Base-by-base conservation (phyloP, 2,797 vertebrate genomes). In the Psittacula derbiana region DNA sequence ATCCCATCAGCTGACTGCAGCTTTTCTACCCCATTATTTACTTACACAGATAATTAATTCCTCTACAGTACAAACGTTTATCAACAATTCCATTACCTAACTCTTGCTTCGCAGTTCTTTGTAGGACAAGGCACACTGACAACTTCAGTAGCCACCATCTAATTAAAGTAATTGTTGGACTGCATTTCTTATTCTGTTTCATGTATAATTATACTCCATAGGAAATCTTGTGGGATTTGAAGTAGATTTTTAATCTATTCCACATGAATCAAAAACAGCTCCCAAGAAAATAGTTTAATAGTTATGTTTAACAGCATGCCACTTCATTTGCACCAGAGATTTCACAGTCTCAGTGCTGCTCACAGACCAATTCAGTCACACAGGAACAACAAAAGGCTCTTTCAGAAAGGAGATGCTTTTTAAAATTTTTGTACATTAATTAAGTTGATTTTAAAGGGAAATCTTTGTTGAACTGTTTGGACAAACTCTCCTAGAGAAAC, bases 151-250 rank as follows among this genome's bases (percentile, higher is more conserved):
- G 97, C 96, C 72, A 96, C 96, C 94, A 89, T 95, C 96, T 98
- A 97, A 97, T 97, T 98, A 97, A 97, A 97, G 94, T 96, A 97
- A 98, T 96, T 97, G 96, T 97, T 97, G 97, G 97, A 97, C 97
- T 96, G 89, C 95, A 97, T 98, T 97, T 96, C 83, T 95, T 95
- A 94, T 96, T 97, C 95, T 85, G 80, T 87, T 97, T 95, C 90
- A 96, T 96, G 96, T 97, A 94, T 98, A 98, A 98, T 98, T 98
- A 98, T 93, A 92, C 92, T 95, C 95, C 82, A 92, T 80, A 66
- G 91, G 92, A 97, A 97, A 94, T 96, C 93, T 95, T 95, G 64
- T 89, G 95, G 95, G 97, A 97, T 96, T 98, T 84, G 86, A 96
- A 97, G 96, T 80, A 97, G 97, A 96, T 87, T 97, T 96, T 95